phyloP scores from a whole-genome alignment of 2,888 invertebrate species.

The Drosophila demipolita region DNA sequence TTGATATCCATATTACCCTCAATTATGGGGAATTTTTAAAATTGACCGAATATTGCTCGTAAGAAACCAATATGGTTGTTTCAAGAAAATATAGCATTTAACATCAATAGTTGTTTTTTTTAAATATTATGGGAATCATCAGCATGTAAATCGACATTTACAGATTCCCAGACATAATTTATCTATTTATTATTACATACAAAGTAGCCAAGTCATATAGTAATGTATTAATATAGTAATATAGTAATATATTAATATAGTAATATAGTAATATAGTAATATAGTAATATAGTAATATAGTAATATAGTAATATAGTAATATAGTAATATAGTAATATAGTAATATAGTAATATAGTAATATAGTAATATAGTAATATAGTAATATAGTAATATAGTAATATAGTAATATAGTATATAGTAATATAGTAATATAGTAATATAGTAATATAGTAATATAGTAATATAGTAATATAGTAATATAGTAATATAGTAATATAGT shows the following conservation, averaged over 20 bases:
- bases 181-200: too few species aligned
- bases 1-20: slow-evolving; percentile 10
- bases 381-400: neutral
- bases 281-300: neutral
- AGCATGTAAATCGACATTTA: too few species aligned
- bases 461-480: too few species aligned
- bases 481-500: too few species aligned
- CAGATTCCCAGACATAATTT: too few species aligned
- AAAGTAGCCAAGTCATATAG: too few species aligned
- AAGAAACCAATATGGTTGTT: neutral
- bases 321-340: slow-evolving; percentile 2
- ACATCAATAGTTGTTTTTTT: too few species aligned
- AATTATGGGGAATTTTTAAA: neutral
- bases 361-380: slow-evolving; percentile 1
- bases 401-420: neutral
- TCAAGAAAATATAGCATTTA: neutral
- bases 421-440: neutral
- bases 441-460: too few species aligned
- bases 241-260: neutral
- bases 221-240: neutral
- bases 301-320: neutral
- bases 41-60: neutral
- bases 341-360: neutral
- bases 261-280: neutral
- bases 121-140: too few species aligned